These are phyloP conservation scores for Athetis lepigone DNA, from an alignment of 2,888 invertebrate species.

Conservation along the genomic window DNA sequence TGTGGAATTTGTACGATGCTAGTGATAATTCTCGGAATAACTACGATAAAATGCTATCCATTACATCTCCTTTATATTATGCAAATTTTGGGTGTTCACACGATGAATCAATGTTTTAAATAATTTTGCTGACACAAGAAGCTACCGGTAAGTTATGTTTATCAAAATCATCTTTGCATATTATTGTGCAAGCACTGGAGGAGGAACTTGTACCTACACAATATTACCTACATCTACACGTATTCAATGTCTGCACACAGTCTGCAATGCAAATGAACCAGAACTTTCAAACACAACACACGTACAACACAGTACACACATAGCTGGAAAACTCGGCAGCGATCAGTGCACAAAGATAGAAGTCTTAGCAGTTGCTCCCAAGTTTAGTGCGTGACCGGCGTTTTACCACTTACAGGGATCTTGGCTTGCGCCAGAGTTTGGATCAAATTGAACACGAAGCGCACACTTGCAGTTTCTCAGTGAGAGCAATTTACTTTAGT, in stretches of 20 bases:
- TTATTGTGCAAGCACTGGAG: not conserved
- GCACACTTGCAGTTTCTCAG: conserved; percentile 57
- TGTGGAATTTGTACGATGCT: conserved; percentile 8
- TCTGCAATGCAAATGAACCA: conserved; percentile 24
- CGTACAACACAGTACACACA: conserved; percentile 27
- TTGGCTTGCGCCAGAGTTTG: conserved; percentile 56
- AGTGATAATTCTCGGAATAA: conserved; percentile 5
- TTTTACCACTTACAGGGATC: conserved; percentile 49
- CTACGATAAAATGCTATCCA: not conserved
- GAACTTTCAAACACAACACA: conserved; percentile 27
- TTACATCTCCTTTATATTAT: no score
- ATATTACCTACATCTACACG: not conserved
- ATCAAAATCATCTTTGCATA: not conserved
- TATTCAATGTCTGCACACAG: conserved; percentile 28
- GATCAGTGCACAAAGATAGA: conserved; percentile 59
- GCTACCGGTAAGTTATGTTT: no score
- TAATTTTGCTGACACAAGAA: no score
- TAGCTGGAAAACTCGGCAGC: conserved; percentile 40
- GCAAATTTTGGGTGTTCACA: no score
- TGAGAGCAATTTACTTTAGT: conserved; percentile 43
- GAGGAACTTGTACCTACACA: no score
- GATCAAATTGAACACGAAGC: conserved; percentile 58
- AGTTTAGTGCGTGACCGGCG: conserved; percentile 67
- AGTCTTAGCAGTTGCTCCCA: conserved; percentile 60
- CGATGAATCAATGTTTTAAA: no score